phyloP scores from a whole-genome alignment of 2,113 vertebrate genomes.

The Mus pahari region DNA sequence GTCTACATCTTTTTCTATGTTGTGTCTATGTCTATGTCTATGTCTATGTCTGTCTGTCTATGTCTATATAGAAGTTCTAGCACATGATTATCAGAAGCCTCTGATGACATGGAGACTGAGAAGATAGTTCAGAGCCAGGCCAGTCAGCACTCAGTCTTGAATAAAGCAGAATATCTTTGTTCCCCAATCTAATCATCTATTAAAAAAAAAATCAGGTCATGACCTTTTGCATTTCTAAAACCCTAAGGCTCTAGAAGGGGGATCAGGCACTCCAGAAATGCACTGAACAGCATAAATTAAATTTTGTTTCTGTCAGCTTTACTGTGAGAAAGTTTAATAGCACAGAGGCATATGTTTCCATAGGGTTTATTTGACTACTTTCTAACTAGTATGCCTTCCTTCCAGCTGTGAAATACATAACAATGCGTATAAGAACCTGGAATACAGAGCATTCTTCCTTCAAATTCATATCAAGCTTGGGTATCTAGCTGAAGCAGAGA shows the following conservation, averaged over 20 bases:
- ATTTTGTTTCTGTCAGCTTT: constrained; percentile 26
- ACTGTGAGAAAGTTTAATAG: neutral
- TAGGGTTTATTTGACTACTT: constrained; percentile 11
- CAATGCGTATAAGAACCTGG: neutral
- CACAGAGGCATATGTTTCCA: constrained; percentile 9
- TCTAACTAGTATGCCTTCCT: neutral
- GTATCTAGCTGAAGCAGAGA: constrained; percentile 1
- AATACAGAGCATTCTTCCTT: constrained; percentile 4
- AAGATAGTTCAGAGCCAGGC: neutral
- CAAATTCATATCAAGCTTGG: constrained; percentile 36
- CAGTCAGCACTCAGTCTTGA: neutral
- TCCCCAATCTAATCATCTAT: neutral
- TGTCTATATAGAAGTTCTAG: neutral
- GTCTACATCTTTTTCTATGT: accelerated
- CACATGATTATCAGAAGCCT: neutral
- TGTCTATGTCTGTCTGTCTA: no score
- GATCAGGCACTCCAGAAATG: neutral
- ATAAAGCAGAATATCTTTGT: neutral
- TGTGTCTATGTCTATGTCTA: no score
- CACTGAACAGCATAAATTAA: neutral
- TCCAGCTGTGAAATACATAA: neutral
- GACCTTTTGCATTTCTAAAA: constrained; percentile 17
- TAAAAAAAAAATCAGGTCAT: constrained; percentile 8
- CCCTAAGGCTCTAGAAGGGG: neutral
- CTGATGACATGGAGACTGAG: neutral